Percentiles rank a stretch among this genome's conserved stretches.
These are phyloP conservation scores for Drosophila picticornis DNA, from an alignment of 2,888 invertebrate genomes.

Conservation along the genomic window DNA sequence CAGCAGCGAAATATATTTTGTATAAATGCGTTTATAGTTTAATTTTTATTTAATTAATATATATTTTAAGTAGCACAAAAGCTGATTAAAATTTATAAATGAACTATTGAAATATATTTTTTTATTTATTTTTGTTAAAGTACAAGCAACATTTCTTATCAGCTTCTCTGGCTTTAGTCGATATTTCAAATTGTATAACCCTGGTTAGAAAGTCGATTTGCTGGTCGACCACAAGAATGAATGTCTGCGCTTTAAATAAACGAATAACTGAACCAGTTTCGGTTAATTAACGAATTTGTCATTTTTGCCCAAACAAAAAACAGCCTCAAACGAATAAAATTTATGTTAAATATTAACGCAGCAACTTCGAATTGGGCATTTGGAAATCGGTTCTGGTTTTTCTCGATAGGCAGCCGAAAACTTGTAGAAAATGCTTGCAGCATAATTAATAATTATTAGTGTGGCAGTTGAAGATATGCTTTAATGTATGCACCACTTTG, in stretches of 20 bases:
- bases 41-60: not conserved
- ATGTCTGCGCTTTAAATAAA: conserved; percentile 1
- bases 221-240: conserved; percentile 11
- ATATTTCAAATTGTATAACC: conserved; percentile 14
- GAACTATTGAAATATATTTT: no score
- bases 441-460: conserved; percentile 27
- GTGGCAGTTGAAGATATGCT: conserved; percentile 9
- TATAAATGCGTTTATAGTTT: not conserved
- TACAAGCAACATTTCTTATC: not conserved
- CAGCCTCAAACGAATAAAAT: conserved; percentile 12
- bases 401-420: conserved; percentile 1
- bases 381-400: conserved; percentile 2
- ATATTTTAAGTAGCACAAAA: not conserved
- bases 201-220: conserved; percentile 38
- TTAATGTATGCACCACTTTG: conserved; percentile 44
- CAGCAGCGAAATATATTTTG: not conserved
- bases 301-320: conserved; percentile 48
- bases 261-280: conserved; percentile 67
- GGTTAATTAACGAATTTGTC: conserved; percentile 71
- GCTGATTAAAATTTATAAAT: no score
- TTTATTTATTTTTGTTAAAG: not conserved
- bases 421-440: conserved; percentile 24
- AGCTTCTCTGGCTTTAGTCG: not conserved
- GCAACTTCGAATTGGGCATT: conserved; percentile 20
- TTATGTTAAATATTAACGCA: conserved; percentile 24